Evolutionary conservation across 1,140 invertebrate genomes (phyloP).

Genomic region (Phenacoccus solenopsis): DNA sequence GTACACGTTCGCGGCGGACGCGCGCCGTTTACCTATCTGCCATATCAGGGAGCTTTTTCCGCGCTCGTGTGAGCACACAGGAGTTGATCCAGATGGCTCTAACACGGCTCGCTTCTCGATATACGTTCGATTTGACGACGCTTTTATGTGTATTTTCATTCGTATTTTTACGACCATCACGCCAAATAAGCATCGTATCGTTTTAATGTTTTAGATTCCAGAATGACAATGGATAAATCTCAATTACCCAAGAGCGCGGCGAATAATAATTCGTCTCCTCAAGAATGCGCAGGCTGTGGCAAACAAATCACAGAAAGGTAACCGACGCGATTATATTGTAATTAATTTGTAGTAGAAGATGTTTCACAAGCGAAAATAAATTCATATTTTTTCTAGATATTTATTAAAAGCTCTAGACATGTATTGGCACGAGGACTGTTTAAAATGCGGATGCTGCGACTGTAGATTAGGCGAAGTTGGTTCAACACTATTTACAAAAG

Average conservation of each 20-base stretch:
- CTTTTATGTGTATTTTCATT: slow-evolving; percentile 4
- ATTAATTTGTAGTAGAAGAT: slow-evolving; percentile 6
- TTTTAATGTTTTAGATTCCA: background rate
- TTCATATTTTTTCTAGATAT: slow-evolving; percentile 36
- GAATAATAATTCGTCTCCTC: slow-evolving; percentile 25
- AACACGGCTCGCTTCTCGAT: background rate
- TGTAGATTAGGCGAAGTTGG: slow-evolving; percentile 84
- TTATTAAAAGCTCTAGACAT: slow-evolving; percentile 68
- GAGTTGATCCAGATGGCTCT: background rate
- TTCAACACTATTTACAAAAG: slow-evolving; percentile 80
- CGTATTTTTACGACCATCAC: background rate
- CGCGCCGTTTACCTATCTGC: too few relatives aligned
- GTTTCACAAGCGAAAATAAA: background rate
- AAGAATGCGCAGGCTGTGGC: slow-evolving; percentile 73
- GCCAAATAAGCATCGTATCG: background rate
- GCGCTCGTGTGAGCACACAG: too few relatives aligned
- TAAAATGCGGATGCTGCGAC: slow-evolving; percentile 87
- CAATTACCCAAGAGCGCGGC: background rate
- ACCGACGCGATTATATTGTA: slow-evolving; percentile 19
- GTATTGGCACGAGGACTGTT: slow-evolving; percentile 89
- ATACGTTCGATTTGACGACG: background rate
- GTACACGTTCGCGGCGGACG: background rate
- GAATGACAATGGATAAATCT: slow-evolving; percentile 10
- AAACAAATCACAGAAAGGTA: slow-evolving; percentile 72
- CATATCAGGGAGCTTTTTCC: too few relatives aligned